Evolutionary conservation across 2,113 vertebrate genomes (phyloP).

Genomic region (Mustelus asterias): DNA sequence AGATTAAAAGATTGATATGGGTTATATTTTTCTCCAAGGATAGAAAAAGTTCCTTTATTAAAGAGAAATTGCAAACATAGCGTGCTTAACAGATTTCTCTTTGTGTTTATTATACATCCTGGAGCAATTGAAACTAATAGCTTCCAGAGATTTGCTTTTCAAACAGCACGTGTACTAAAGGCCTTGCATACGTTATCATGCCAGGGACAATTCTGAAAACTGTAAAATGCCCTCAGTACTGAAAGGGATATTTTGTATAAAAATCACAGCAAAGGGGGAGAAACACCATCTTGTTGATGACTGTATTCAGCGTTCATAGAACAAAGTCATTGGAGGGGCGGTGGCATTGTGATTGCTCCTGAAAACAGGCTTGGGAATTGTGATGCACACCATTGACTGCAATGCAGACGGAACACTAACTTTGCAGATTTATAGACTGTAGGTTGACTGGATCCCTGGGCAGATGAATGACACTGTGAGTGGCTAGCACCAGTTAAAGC

Average conservation of each 20-base stretch:
- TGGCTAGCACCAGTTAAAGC: not conserved
- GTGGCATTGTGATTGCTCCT: not conserved
- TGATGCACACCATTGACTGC: not conserved
- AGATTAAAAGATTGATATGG: not conserved
- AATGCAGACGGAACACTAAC: not conserved
- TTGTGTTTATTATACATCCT: not conserved
- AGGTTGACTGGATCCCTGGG: too few relatives aligned
- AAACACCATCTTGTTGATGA: not conserved
- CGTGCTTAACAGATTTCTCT: not conserved
- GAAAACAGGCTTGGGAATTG: not conserved
- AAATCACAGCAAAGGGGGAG: not conserved
- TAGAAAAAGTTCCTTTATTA: not conserved
- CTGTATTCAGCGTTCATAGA: not conserved
- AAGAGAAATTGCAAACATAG: not conserved
- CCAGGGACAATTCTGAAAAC: not conserved
- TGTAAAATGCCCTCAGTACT: not conserved
- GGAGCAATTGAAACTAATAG: not conserved
- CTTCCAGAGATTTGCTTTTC: not conserved
- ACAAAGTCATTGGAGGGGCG: not conserved
- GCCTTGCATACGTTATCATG: not conserved
- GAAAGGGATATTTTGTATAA: not conserved
- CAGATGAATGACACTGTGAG: not conserved
- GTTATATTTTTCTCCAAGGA: conserved; percentile 8
- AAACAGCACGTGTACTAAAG: not conserved
- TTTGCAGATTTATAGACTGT: too few relatives aligned